These are phyloP conservation scores for Apotomis turbidana DNA, from an alignment of 2,888 invertebrate genomes.

Conservation along the genomic window DNA sequence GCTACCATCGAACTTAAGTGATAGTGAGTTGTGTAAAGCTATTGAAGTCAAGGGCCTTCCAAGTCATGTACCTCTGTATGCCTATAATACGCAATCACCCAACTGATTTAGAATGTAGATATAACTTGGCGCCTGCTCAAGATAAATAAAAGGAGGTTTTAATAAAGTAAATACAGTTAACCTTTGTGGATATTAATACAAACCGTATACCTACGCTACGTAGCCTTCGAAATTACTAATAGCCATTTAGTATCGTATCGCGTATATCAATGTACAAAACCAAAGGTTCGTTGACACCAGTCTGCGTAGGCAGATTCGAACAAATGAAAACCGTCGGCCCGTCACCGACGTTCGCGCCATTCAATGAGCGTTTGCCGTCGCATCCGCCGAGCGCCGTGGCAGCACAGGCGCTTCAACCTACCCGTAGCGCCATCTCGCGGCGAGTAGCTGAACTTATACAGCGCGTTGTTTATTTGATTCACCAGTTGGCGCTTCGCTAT, in stretches of 20 bases:
- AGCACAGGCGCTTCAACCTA: conserved; percentile 54
- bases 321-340: conserved; percentile 51
- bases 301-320: conserved; percentile 58
- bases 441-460: conserved; percentile 69
- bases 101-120: neutral
- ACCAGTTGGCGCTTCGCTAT: conserved; percentile 60
- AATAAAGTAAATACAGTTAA: conserved; percentile 35
- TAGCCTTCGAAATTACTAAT: conserved; percentile 46
- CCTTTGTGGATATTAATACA: conserved; percentile 40
- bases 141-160: conserved; percentile 6
- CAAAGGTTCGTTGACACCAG: conserved; percentile 72
- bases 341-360: conserved; percentile 67
- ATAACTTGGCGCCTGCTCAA: conserved; percentile 16
- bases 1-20: neutral
- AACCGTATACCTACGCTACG: conserved; percentile 43
- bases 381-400: conserved; percentile 53
- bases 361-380: conserved; percentile 65
- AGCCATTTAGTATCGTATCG: conserved; percentile 38
- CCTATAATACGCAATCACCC: conserved; percentile 5
- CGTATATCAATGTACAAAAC: conserved; percentile 54
- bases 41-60: conserved; percentile 27
- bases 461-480: conserved; percentile 52
- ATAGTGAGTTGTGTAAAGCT: conserved; percentile 10
- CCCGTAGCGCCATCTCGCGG: conserved; percentile 67
- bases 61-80: neutral